Evolutionary conservation across 1,140 invertebrate genomes (phyloP).

Genomic region (Drosophila kohkoa): DNA sequence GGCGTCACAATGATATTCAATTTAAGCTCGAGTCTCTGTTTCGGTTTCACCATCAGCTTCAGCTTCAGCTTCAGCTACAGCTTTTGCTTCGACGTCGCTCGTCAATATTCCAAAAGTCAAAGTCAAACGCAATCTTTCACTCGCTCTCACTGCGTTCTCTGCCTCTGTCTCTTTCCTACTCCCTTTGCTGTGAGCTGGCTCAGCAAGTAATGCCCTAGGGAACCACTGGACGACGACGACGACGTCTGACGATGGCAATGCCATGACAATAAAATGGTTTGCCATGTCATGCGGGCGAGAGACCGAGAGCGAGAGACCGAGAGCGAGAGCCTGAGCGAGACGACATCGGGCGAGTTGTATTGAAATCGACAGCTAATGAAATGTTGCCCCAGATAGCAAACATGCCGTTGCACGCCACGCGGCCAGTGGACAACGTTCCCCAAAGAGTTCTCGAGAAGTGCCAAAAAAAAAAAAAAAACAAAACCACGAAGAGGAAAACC

Average conservation of each 20-base stretch:
- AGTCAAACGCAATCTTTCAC: constrained; percentile 24
- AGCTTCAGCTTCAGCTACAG: not conserved
- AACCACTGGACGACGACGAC: constrained; percentile 17
- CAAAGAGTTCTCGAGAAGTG: not conserved
- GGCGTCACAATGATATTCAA: constrained; percentile 40
- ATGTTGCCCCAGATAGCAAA: constrained; percentile 35
- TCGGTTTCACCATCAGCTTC: not conserved
- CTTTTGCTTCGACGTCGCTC: constrained; percentile 5
- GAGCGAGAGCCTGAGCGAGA: not conserved
- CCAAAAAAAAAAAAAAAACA: too few species aligned
- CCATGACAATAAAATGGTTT: constrained; percentile 44
- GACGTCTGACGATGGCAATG: constrained; percentile 31
- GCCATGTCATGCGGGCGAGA: constrained; percentile 8
- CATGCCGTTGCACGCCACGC: constrained; percentile 21
- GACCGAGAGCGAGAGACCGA: not conserved
- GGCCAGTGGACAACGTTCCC: not conserved
- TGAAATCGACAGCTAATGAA: constrained; percentile 57
- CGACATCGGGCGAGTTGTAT: constrained; percentile 22
- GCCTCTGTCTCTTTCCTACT: not conserved
- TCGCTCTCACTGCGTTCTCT: not conserved
- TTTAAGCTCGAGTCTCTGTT: constrained; percentile 29
- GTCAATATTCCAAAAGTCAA: constrained; percentile 45
- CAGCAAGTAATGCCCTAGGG: constrained; percentile 38
- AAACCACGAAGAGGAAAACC: not conserved
- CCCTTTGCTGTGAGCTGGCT: constrained; percentile 14